Evolutionary conservation across 2,113 vertebrate species (phyloP).

Genomic region (Scolopax mira): DNA sequence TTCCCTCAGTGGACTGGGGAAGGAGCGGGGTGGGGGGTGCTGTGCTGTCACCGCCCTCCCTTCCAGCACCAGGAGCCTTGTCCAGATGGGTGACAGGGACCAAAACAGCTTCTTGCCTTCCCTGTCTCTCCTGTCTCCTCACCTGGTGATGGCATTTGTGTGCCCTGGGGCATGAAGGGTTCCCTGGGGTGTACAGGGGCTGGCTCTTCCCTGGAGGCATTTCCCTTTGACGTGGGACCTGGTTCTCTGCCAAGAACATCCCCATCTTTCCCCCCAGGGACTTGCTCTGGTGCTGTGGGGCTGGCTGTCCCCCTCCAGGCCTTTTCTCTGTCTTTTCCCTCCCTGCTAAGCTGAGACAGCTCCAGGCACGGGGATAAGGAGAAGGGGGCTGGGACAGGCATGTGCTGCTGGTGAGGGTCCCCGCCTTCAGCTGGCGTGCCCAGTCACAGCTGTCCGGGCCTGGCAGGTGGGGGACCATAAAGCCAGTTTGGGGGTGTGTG

Average conservation of each 20-base stretch:
- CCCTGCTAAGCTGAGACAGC: background rate
- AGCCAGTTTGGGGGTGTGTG: background rate
- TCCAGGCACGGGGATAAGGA: background rate
- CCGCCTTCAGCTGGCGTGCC: background rate
- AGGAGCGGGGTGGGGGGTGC: background rate
- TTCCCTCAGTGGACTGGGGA: background rate
- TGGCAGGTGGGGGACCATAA: background rate
- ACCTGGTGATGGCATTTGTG: background rate
- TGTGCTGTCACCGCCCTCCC: background rate
- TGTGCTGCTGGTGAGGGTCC: background rate
- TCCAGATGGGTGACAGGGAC: background rate
- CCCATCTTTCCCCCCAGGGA: background rate
- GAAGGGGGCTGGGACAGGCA: background rate
- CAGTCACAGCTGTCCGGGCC: rapidly evolving
- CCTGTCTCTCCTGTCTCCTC: background rate
- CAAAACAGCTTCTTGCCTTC: background rate
- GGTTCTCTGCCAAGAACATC: background rate
- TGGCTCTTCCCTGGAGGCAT: background rate
- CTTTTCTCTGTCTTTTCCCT: background rate
- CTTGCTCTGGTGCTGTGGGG: background rate
- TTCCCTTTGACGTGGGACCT: rapidly evolving
- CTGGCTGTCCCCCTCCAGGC: background rate
- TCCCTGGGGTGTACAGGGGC: rapidly evolving
- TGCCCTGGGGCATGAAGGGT: background rate
- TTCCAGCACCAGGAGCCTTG: background rate